Conservation (phyloP, 2,888 invertebrate species). For the Antheraea yamamai region DNA sequence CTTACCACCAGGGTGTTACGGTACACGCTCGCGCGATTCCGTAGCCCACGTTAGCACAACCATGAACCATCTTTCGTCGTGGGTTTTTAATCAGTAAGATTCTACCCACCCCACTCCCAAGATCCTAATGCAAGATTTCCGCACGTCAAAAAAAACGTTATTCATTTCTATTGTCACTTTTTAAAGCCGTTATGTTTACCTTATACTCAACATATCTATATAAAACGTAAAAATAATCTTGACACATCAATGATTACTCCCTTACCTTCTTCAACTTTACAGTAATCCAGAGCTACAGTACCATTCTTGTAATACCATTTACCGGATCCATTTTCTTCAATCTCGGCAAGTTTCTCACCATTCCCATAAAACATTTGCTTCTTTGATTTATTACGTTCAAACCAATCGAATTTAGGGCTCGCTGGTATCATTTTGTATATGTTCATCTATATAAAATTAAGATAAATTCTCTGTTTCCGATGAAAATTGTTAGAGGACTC, state of each 20-base stretch:
- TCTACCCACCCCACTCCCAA: too few relatives aligned
- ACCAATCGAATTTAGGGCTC: slow-evolving; percentile 49
- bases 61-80: too few relatives aligned
- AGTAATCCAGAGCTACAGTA: slow-evolving; percentile 51
- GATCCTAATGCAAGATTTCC: too few relatives aligned
- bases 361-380: slow-evolving; percentile 42
- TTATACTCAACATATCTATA: too few relatives aligned
- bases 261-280: slow-evolving; percentile 49
- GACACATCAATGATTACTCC: not conserved
- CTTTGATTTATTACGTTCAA: slow-evolving; percentile 39
- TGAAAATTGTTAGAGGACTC: not conserved
- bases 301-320: slow-evolving; percentile 60
- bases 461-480: not conserved
- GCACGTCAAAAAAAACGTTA: too few relatives aligned
- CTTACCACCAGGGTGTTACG: too few relatives aligned
- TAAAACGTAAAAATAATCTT: not conserved
- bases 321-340: slow-evolving; percentile 44
- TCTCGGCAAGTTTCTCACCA: slow-evolving; percentile 51
- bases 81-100: too few relatives aligned
- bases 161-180: too few relatives aligned
- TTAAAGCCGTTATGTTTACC: too few relatives aligned
- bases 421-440: slow-evolving; percentile 58
- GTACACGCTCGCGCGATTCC: too few relatives aligned
- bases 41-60: too few relatives aligned
- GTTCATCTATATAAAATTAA: slow-evolving; percentile 46